These are phyloP conservation scores for Rosalia funebris DNA, from an alignment of 2,888 invertebrate species.

Conservation along the genomic window DNA sequence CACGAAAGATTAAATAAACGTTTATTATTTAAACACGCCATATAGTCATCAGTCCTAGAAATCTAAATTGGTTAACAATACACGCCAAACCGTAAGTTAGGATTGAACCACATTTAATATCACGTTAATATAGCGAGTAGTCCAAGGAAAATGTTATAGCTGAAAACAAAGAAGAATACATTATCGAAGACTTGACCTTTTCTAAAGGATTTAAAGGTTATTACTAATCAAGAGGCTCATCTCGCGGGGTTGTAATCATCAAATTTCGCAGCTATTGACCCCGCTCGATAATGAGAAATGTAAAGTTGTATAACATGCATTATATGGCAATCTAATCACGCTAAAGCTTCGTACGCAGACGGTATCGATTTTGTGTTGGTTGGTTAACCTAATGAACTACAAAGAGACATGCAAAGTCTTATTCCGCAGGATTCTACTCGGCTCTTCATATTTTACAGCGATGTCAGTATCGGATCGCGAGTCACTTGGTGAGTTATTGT, in stretches of 20 bases:
- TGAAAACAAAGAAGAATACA: neutral
- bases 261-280: slow-evolving; percentile 2
- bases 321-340: slow-evolving; percentile 17
- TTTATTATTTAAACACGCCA: neutral
- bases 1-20: too few species aligned
- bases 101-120: neutral
- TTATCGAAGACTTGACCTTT: slow-evolving; percentile 1
- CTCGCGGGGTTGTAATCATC: slow-evolving; percentile 6
- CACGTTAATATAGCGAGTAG: neutral
- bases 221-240: slow-evolving; percentile 1
- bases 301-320: slow-evolving; percentile 14
- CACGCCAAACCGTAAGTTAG: slow-evolving; percentile 8
- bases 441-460: too few species aligned
- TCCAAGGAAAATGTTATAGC: slow-evolving; percentile 7
- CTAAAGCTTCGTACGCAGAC: slow-evolving; percentile 14
- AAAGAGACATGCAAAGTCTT: slow-evolving; percentile 9
- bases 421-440: neutral
- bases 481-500: too few species aligned
- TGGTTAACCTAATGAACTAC: slow-evolving; percentile 11
- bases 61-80: slow-evolving; percentile 17
- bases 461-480: too few species aligned
- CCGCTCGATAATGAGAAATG: slow-evolving; percentile 14
- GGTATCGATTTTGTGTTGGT: slow-evolving; percentile 16
- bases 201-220: slow-evolving; percentile 1
- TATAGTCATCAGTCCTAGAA: neutral